phyloP scores from a whole-genome alignment of 2,797 vertebrate species.

The Setipinna tenuifilis region DNA sequence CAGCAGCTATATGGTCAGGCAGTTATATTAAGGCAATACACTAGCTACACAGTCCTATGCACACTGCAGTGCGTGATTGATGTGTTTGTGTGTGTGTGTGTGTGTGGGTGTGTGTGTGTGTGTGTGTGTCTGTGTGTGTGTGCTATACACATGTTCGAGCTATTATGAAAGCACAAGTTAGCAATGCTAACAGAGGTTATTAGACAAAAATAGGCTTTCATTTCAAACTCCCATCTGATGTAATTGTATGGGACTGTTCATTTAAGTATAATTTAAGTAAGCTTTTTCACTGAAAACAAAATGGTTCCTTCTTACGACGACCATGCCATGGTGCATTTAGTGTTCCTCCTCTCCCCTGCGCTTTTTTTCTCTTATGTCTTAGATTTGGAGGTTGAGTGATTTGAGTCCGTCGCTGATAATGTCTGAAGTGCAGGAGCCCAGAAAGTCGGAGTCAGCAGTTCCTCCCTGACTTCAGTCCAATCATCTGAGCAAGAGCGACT shows the following conservation, averaged over 20 bases:
- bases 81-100: no score
- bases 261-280: neutral
- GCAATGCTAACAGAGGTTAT: neutral
- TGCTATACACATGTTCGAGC: neutral
- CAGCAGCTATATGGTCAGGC: conserved; percentile 36
- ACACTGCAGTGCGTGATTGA: no score
- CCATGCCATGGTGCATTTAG: neutral
- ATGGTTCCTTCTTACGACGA: neutral
- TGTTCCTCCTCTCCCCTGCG: neutral
- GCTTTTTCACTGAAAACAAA: neutral
- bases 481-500: neutral
- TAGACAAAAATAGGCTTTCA: neutral
- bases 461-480: neutral
- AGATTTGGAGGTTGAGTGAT: neutral
- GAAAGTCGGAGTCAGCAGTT: neutral
- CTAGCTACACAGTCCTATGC: neutral
- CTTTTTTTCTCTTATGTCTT: neutral
- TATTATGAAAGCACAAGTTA: neutral
- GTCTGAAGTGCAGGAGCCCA: neutral
- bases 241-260: neutral
- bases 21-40: neutral
- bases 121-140: no score
- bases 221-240: neutral
- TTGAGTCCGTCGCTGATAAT: neutral
- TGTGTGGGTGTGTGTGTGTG: no score